phyloP scores from a whole-genome alignment of 2,113 vertebrate species.

The Thamnaconus septentrionalis region DNA sequence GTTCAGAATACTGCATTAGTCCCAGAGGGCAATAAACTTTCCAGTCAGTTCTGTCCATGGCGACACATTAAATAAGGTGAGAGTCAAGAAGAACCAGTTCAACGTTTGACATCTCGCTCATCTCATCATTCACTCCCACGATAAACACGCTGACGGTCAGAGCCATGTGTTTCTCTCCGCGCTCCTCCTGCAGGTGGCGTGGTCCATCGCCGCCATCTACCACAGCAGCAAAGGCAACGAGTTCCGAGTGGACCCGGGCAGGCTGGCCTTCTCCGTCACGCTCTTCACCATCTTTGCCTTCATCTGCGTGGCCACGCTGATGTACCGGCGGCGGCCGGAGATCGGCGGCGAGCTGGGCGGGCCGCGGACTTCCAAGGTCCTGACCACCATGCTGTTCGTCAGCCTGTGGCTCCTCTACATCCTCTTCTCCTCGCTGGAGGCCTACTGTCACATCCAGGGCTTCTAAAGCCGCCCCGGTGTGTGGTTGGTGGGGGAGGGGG shows the following conservation, averaged over 20 bases:
- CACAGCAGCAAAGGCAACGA: conserved; percentile 82
- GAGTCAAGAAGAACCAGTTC: no score
- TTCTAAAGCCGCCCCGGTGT: conserved; percentile 77
- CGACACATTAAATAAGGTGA: no score
- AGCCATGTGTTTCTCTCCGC: neutral
- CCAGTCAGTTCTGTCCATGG: no score
- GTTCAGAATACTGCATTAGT: no score
- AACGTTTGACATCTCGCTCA: no score
- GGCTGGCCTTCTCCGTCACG: conserved; percentile 96
- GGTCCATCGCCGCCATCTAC: conserved; percentile 98
- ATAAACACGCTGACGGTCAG: neutral
- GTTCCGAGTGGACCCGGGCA: conserved; percentile 92
- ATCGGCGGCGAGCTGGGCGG: conserved; percentile 98
- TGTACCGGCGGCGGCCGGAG: conserved; percentile 95
- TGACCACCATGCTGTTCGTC: conserved; percentile 90
- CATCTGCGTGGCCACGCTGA: conserved; percentile 88
- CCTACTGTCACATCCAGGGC: conserved; percentile 98
- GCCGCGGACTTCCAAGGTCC: conserved; percentile 95
- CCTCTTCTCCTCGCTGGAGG: conserved; percentile 98
- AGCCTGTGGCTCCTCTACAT: conserved; percentile 99
- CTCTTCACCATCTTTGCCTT: conserved; percentile 99
- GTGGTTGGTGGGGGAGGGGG: no score
- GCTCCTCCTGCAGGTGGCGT: conserved; percentile 79
- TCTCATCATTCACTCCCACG: neutral
- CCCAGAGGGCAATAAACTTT: no score